Conservation (phyloP, 2,888 invertebrate genomes). For the Oxycera nigricornis region DNA sequence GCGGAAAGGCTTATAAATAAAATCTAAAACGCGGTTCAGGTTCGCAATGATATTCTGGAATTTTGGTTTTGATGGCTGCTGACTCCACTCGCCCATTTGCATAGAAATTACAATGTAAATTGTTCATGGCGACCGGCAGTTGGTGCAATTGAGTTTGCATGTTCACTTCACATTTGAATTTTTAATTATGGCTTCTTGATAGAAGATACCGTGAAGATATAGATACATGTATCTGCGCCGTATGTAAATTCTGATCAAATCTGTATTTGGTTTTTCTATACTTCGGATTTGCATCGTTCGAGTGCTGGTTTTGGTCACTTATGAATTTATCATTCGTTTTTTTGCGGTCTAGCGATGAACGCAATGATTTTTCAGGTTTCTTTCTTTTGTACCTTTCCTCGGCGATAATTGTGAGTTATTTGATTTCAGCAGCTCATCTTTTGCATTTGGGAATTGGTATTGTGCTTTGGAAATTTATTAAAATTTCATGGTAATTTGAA, state of each 20-base stretch:
- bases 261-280: neutral
- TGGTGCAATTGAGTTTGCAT: constrained; percentile 33
- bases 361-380: neutral
- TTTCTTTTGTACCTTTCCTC: neutral
- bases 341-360: constrained; percentile 8
- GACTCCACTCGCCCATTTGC: constrained; percentile 19
- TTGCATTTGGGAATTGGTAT: neutral
- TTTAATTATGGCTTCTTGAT: constrained; percentile 20
- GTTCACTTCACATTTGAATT: constrained; percentile 35
- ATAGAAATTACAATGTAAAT: constrained; percentile 24
- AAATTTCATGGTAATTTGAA: constrained; percentile 5
- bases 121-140: neutral
- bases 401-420: constrained; percentile 12
- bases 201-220: neutral
- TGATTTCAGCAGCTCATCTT: neutral
- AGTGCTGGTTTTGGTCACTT: neutral
- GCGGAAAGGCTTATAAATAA: neutral
- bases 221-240: neutral
- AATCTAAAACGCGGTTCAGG: too few species aligned
- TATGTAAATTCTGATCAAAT: constrained; percentile 24
- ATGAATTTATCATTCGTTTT: neutral
- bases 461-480: neutral
- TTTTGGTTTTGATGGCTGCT: constrained; percentile 13
- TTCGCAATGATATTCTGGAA: neutral
- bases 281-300: neutral